These are phyloP conservation scores for Spinus pinus DNA, from an alignment of 2,797 vertebrate species.

Conservation along the genomic window DNA sequence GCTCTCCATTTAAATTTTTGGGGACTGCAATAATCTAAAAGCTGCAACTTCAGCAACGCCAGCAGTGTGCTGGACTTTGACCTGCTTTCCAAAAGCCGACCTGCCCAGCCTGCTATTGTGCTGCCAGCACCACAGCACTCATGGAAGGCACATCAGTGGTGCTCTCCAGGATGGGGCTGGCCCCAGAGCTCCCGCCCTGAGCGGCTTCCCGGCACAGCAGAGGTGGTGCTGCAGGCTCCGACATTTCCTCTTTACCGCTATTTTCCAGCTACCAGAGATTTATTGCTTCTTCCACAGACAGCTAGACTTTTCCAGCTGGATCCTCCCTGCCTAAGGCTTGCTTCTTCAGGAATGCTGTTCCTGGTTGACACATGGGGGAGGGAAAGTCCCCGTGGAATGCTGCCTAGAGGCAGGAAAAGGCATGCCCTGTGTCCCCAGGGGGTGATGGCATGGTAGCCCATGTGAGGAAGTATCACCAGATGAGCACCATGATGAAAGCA, in stretches of 20 bases:
- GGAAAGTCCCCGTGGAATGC: fast-evolving
- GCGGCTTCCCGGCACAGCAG: neutral
- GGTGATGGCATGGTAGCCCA: too few species aligned
- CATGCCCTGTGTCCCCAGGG: neutral
- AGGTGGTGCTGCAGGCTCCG: neutral
- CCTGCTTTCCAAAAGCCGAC: neutral
- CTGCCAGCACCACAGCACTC: neutral
- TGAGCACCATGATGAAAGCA: fast-evolving
- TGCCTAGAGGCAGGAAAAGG: neutral
- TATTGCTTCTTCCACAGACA: conserved; percentile 43
- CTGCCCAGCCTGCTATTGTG: neutral
- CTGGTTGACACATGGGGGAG: fast-evolving
- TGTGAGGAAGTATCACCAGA: fast-evolving
- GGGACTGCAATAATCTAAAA: neutral
- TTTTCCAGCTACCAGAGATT: conserved; percentile 52
- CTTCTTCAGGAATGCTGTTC: neutral
- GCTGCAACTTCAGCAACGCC: neutral
- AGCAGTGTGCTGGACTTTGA: fast-evolving
- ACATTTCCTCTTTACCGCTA: neutral
- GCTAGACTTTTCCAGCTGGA: conserved; percentile 52
- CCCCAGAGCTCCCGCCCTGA: fast-evolving
- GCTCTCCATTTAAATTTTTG: neutral
- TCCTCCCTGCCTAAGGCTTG: neutral
- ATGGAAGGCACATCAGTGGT: fast-evolving
- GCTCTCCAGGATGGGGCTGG: neutral